phyloP scores from a whole-genome alignment of 2,797 vertebrate species.

The Antennarius maculatus region DNA sequence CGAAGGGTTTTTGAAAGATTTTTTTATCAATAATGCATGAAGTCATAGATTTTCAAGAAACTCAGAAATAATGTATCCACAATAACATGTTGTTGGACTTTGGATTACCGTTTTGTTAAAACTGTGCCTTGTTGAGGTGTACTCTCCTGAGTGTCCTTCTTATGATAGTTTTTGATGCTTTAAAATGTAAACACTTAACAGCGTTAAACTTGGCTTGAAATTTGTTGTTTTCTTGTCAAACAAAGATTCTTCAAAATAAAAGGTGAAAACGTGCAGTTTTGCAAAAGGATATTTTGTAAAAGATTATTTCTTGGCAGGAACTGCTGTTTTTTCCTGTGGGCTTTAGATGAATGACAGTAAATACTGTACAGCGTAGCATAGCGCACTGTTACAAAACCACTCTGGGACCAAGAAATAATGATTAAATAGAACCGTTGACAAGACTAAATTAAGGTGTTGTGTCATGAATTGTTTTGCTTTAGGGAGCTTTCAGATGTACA shows the following conservation, averaged over 20 bases:
- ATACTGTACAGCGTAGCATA: slow-evolving; percentile 4
- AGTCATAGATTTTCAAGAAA: too few species aligned
- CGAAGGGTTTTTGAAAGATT: too few species aligned
- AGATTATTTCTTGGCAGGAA: slow-evolving; percentile 29
- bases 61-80: too few species aligned
- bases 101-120: too few species aligned
- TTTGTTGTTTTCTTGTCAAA: slow-evolving; percentile 21
- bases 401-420: slow-evolving; percentile 30
- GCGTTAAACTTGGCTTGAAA: slow-evolving; percentile 44
- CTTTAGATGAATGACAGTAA: slow-evolving; percentile 34
- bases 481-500: slow-evolving; percentile 27
- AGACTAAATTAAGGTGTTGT: slow-evolving; percentile 48
- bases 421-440: slow-evolving; percentile 43
- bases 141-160: too few species aligned
- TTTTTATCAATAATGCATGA: too few species aligned
- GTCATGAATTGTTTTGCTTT: slow-evolving; percentile 14
- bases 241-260: slow-evolving; percentile 34
- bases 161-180: slow-evolving; percentile 5
- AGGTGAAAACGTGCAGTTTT: slow-evolving; percentile 6
- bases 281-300: slow-evolving; percentile 22
- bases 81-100: too few species aligned
- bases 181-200: slow-evolving; percentile 6
- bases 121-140: too few species aligned
- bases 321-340: slow-evolving; percentile 27
- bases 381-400: slow-evolving; percentile 40